Base-by-base conservation (phyloP, 2,888 invertebrate genomes). In the Brenthis daphne region DNA sequence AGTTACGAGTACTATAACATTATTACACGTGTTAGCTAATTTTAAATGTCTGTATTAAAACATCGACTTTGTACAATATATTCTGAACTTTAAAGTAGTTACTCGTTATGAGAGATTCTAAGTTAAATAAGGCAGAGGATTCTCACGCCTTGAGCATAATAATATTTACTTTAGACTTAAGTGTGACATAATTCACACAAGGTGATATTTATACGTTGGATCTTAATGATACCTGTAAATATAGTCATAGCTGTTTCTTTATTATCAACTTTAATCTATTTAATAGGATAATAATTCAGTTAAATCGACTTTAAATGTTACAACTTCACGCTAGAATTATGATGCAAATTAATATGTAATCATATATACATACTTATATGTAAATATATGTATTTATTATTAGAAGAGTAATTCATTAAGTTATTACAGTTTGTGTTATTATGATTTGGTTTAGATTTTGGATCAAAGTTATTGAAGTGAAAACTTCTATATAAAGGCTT, bases 221-320 rank as follows among this genome's bases (percentile, higher is more conserved):
- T 33, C n/a, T n/a, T 6, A 13, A 14, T 57, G 8, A 57, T 37
- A 20, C 11, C 16, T 57, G 6, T 57, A 57, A 20, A 43, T 20
- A 57, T 57, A 33, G 12, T 2, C 12, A 57, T 57, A 57, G 37
- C 37, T 43, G 37, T 43, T 8, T 43, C 1, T 24, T 1, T 47
- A 47, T 24, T 13, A 47, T 58, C 16, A 47, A 13, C 13, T 8
- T 14, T 24, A 47, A 58, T 47, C 14, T 24, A 1, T 37, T 56
- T n/a, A 56, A 56, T 12, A 57, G 37, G 20, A 43, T 43, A 55
- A 55, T 14, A 20, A 43, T 57, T 43, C 20, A 8, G 14, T 14
- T 47, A n/a, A 29, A 50, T 60, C n/a, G 48, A 48, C n/a, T 48
- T 60, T 60, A n/a, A 33, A 53, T 53, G 20, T 3, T 53, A 53